Evolutionary conservation across 2,888 invertebrate genomes (phyloP), one percentile per base, ranked within the genome.

Genomic region (Thecophora atra): DNA sequence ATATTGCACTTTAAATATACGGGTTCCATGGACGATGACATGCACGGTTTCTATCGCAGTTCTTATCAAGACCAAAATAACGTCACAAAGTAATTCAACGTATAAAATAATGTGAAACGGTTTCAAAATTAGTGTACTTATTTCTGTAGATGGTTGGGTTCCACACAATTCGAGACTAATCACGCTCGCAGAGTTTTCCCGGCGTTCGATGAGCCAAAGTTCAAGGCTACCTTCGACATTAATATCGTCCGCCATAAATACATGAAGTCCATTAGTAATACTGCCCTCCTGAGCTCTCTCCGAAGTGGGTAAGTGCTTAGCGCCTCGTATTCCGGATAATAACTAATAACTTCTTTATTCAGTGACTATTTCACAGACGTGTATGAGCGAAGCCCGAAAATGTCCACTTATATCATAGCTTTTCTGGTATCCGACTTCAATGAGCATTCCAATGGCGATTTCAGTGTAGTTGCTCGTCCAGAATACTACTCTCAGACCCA

Each of bases 351-450:
- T 30, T 52, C 5, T 52, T 37, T 2, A 52, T 73, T 19, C 30
- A 80, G 79, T 0, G 70, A 78, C 2, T 81, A 82, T 72, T 76
- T 68, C 11, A 70, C 74, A 24, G 84, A 83, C 76, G 76, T 78
- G 17, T 87, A 78, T 37, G 88, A 28, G 1, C 77, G 75, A 51
- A 90, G 91, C 0, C 86, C 89, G 0, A 85, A 86, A 15, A 94
- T 95, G 94, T 92, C 94, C 0, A 89, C 94, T 0, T 97, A 97
- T 79, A 86, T 95, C 2, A 86, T 95, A 19, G 96, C 96, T 0
- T 94, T 94, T 81, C 88, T 94, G 2, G 91, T 96, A 0, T 90
- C 90, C 1, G 88, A 89, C 77, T 90, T 90, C 76, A 80, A 75
- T 11, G 79, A 87, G 76, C 19, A 79, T 78, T 30, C 21, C 77